Evolutionary conservation across 2,113 vertebrate species (phyloP), one percentile per base, ranked within the genome.

Genomic region (Nothoprocta perdicaria): DNA sequence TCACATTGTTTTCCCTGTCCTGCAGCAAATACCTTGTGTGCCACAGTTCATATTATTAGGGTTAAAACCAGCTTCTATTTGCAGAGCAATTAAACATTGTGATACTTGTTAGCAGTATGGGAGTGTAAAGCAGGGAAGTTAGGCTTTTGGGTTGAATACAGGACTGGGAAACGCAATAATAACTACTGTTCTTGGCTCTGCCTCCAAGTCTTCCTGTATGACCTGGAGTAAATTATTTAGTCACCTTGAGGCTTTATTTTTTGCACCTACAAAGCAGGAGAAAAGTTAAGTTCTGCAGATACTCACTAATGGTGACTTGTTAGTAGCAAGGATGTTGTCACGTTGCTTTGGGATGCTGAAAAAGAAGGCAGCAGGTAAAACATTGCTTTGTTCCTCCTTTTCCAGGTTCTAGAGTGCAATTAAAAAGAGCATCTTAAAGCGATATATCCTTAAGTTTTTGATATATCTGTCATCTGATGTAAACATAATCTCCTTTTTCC

Each of bases 371-470:
- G 6, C 23, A 48, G 14, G n/a, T n/a, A 61, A 57, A 94, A 63
- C 27, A 62, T 63, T 73, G 40, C 33, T 0, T 4, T 40, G 41
- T 23, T 88, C 68, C 84, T 85, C 61, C 27, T 74, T 87, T 85
- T 68, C 46, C 40, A 65, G 68, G 71, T 75, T 65, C 3, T 1
- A 53, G 93, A 65, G 52, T 1, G 1, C 43, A 86, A 6, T 67
- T 93, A 82, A 55, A 79, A 79, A 93, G 91, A 94, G 29, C 50
- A 31, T 62, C 38, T 60, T 78, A 66, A 89, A 67, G 29, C 89
- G 40, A 72, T 22, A 7, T 90, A 91, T 93, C 60, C 50, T 89
- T n/a, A 60, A 68, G 52, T 84, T 71, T 85, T 63, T 90, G 33
- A 88, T 79, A 61, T 71, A 71, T 52, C 40, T 21, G n/a, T 84